Conservation (phyloP, 1,140 invertebrate species). For the Amphibalanus amphitrite region DNA sequence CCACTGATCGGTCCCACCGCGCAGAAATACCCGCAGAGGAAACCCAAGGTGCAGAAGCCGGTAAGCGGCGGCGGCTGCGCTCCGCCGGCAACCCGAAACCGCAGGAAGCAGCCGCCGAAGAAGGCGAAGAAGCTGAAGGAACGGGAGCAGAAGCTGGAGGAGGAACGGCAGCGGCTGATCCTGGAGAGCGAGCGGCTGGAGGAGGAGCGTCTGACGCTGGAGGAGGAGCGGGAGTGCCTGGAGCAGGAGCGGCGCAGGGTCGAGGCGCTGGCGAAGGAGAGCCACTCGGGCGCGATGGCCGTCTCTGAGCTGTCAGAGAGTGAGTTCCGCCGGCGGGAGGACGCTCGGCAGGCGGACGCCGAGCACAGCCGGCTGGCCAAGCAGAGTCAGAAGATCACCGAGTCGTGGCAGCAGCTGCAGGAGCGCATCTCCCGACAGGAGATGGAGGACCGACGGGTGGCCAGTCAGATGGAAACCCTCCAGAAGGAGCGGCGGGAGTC, state of each 20-base stretch:
- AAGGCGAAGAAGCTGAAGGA: neutral
- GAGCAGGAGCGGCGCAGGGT: neutral
- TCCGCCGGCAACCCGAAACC: no score
- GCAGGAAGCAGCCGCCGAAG: neutral
- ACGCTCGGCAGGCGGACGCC: neutral
- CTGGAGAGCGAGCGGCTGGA: neutral
- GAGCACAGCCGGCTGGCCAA: neutral
- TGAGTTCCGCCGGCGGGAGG: neutral
- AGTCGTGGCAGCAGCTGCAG: neutral
- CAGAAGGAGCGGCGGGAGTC: neutral
- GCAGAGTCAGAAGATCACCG: neutral
- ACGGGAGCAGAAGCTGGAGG: neutral
- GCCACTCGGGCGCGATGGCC: no score
- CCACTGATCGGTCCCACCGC: neutral
- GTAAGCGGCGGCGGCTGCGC: neutral
- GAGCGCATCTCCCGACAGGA: neutral
- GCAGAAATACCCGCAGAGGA: no score
- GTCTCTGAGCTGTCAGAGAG: neutral
- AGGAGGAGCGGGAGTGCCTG: neutral
- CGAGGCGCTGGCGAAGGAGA: neutral
- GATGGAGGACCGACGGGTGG: neutral
- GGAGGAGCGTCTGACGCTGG: neutral
- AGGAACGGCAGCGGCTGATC: neutral
- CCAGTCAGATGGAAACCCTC: neutral
- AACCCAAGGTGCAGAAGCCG: neutral